Conservation (phyloP, 2,797 vertebrate genomes). For the Masticophis lateralis region DNA sequence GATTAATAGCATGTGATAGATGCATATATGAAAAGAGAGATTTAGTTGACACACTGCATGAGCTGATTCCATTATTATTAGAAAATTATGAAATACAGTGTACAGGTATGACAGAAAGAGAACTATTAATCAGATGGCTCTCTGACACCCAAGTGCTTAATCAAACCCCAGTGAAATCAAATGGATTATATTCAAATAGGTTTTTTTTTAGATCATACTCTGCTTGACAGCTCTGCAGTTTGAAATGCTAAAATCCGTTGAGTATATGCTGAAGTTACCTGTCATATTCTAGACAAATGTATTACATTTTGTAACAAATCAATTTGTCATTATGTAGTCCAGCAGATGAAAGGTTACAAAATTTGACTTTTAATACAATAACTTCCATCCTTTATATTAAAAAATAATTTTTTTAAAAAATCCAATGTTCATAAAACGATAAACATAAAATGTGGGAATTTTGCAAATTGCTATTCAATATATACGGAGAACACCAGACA, state of each 20-base stretch:
- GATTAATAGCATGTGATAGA: not conserved
- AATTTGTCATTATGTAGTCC: not conserved
- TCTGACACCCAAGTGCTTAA: not conserved
- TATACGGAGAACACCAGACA: not conserved
- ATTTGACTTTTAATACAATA: not conserved
- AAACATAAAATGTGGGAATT: not conserved
- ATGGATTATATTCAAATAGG: not conserved
- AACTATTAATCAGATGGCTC: not conserved
- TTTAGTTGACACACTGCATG: not conserved
- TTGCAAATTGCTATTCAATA: not conserved
- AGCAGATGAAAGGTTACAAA: not conserved
- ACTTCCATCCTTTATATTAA: not conserved
- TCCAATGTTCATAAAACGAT: not conserved
- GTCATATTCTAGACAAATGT: not conserved
- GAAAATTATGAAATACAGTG: not conserved
- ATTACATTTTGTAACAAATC: not conserved
- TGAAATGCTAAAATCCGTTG: not conserved
- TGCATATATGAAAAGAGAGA: not conserved
- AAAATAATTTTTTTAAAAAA: not conserved
- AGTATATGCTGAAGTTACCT: not conserved
- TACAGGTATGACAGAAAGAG: not conserved
- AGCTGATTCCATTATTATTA: not conserved
- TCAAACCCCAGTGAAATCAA: accelerated
- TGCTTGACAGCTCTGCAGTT: conserved; percentile 8
- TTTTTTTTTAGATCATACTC: not conserved